Conservation (phyloP, 2,888 invertebrate species). For the Caenorhabditis sp. region DNA sequence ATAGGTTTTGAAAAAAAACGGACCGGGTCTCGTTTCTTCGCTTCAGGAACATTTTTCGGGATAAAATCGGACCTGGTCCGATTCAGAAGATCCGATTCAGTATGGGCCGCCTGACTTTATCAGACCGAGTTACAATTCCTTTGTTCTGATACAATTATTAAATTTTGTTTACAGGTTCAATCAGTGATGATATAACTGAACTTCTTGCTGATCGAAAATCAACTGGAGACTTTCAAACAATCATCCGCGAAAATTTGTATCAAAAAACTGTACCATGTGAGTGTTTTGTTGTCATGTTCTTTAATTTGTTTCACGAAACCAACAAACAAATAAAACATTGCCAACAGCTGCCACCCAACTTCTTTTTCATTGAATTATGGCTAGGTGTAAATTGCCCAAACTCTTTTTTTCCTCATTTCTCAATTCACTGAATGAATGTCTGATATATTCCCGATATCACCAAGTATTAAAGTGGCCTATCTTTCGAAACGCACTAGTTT, state of each 20-base stretch:
- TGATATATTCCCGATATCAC: slow-evolving; percentile 12
- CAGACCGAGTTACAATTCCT: too few relatives aligned
- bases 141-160: neutral
- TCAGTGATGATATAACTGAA: slow-evolving; percentile 58
- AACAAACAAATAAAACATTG: neutral
- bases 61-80: too few relatives aligned
- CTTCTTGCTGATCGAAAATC: slow-evolving; percentile 54
- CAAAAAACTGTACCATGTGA: slow-evolving; percentile 76
- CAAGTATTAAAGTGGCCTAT: slow-evolving; percentile 27
- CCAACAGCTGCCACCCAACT: neutral
- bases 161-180: slow-evolving; percentile 3
- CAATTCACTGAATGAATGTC: slow-evolving; percentile 4
- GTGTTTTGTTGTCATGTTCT: slow-evolving; percentile 20
- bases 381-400: slow-evolving; percentile 2
- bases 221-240: slow-evolving; percentile 75
- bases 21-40: too few relatives aligned
- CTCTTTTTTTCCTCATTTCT: neutral
- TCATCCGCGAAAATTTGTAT: slow-evolving; percentile 78
- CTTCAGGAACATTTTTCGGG: too few relatives aligned
- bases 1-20: too few relatives aligned
- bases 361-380: neutral
- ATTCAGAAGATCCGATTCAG: too few relatives aligned
- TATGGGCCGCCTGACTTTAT: too few relatives aligned
- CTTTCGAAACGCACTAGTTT: slow-evolving; percentile 28
- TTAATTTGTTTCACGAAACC: too few relatives aligned